A percentile compares a stretch with the other conserved stretches of the same genome.
phyloP scores from a whole-genome alignment of 2,888 invertebrate genomes.

The Eupithecia vulgata region DNA sequence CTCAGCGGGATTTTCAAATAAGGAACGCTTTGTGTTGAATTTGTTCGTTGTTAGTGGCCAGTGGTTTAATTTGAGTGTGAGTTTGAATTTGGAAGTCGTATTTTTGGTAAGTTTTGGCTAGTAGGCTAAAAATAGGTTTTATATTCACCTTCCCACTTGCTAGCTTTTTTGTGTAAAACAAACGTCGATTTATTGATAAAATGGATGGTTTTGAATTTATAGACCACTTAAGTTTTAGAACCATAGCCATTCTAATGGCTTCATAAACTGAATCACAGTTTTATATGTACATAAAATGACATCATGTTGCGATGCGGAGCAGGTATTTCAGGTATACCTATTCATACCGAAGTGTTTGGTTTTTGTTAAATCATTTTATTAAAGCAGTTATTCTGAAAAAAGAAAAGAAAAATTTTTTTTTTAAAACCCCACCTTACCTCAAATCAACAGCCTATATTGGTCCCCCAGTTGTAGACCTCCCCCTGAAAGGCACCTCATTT shows the following conservation, averaged over 20 bases:
- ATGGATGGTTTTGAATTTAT: constrained; percentile 53
- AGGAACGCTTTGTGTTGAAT: constrained; percentile 49
- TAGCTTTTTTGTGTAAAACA: neutral
- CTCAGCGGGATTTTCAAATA: constrained; percentile 63
- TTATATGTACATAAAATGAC: constrained; percentile 42
- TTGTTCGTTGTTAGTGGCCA: constrained; percentile 38
- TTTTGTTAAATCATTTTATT: neutral
- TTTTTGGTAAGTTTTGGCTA: constrained; percentile 18
- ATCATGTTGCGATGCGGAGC: constrained; percentile 10
- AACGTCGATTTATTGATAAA: constrained; percentile 51
- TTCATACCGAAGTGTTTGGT: neutral
- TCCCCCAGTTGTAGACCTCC: no score
- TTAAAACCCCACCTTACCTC: no score
- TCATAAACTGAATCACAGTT: constrained; percentile 46
- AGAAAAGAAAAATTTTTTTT: no score
- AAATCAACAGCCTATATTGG: no score
- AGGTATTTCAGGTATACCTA: no score
- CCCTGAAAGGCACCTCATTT: no score
- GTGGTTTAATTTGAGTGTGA: constrained; percentile 32
- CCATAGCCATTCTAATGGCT: constrained; percentile 54
- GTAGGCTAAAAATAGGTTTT: neutral
- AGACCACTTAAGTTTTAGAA: constrained; percentile 52
- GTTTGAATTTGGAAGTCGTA: constrained; percentile 18
- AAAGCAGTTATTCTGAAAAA: no score
- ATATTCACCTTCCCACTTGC: neutral